Conservation (phyloP, 2,888 invertebrate genomes). For the Athalia circularis region DNA sequence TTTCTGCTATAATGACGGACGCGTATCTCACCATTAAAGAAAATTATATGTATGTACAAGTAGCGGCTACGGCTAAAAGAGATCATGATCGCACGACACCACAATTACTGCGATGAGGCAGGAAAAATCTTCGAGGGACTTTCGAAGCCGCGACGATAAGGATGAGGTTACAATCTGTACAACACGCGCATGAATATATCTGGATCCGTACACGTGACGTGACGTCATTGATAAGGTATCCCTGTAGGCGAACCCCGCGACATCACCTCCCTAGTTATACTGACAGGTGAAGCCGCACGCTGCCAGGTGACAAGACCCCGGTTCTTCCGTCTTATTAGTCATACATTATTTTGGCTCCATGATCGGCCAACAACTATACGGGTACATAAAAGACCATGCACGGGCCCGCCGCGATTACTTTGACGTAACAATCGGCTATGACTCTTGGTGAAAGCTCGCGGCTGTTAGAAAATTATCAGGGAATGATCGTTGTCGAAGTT, state of each 20-base stretch:
- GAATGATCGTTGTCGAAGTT: not conserved
- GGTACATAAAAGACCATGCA: not conserved
- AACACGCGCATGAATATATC: no score
- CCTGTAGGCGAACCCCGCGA: not conserved
- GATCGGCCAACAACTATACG: constrained; percentile 29
- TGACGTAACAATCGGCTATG: not conserved
- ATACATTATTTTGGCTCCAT: constrained; percentile 44
- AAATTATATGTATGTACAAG: no score
- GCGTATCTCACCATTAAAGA: no score
- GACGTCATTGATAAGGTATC: constrained; percentile 44
- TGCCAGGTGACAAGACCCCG: constrained; percentile 21
- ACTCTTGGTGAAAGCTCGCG: constrained; percentile 21
- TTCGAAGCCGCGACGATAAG: no score
- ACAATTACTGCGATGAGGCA: no score
- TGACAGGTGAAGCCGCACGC: constrained; percentile 34
- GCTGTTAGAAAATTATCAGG: not conserved
- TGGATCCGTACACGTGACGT: not conserved
- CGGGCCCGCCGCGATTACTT: not conserved
- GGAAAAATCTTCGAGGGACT: no score
- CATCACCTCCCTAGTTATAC: not conserved
- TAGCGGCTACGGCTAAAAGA: no score
- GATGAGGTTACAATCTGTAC: no score
- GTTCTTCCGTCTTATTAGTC: constrained; percentile 26
- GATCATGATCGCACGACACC: no score
- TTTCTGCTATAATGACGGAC: no score